Base-by-base conservation (phyloP, 2,797 vertebrate genomes). In the Petrocephalus sullivani region DNA sequence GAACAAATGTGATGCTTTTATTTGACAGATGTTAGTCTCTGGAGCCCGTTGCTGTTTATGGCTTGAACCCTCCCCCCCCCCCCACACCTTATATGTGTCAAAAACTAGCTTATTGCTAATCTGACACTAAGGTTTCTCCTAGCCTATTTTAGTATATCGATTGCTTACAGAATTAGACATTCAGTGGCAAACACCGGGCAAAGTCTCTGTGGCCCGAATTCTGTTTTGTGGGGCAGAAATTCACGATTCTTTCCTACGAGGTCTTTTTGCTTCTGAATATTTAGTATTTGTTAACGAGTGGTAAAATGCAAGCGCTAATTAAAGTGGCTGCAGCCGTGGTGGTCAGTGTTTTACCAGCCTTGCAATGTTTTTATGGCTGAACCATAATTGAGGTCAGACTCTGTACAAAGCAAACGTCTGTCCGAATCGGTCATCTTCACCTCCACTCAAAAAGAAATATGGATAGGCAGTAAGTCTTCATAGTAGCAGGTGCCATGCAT, bases 21-120 rank as follows among this genome's bases (percentile, higher is more conserved):
- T 86, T 86, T 86, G 84, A 86, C 81, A 86, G 84, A 58, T 86
- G 54, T 41, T 37, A 21, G 54, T n/a, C 60, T 86, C 84, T 16
- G 8, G 5, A 86, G 23, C 23, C 54, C 84, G 12, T 33, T 49
- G 12, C 84, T 85, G 54, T 58, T 54, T 85, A 58, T 58, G 54
- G 23, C 10, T 28, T 57, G 84, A 53, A 58, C 10, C 7, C 10
- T 10, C 28, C 64, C 64, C 12, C 6, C 49, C 49, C 49, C 49
- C 49, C 49, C 49, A 7, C 49, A 7, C 49, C 49, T 46, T 56
- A 56, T 56, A 41, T 33, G 19, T 46, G 71, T 53, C n/a, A 53
- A 84, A 53, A 53, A 54, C 82, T n/a, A 16, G n/a, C 49, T 85
- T 56, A 56, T 86, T 60, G 53, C 56, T 86, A 28, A 58, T 57